Conservation (phyloP, 1,140 invertebrate species). For the Drosophila subpulchrella region DNA sequence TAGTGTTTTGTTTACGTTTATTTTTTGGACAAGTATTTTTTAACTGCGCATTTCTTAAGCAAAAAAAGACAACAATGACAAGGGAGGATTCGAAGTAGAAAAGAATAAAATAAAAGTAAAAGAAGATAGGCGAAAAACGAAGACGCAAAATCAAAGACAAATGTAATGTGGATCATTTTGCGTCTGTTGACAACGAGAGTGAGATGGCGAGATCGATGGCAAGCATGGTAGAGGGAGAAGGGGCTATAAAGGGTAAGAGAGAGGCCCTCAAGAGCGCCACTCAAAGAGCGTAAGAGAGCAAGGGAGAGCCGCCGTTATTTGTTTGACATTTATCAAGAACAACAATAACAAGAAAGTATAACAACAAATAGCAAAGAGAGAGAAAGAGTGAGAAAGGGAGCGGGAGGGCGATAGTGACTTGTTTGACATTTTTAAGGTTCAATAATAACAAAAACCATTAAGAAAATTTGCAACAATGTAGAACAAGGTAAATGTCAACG, state of each 20-base stretch:
- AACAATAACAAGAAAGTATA: slow-evolving; percentile 33
- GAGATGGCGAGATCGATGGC: slow-evolving; percentile 1
- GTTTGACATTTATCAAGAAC: slow-evolving; percentile 55
- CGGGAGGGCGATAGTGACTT: slow-evolving; percentile 18
- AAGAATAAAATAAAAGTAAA: background rate
- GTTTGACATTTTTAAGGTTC: slow-evolving; percentile 50
- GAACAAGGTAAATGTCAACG: background rate
- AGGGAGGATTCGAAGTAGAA: slow-evolving; percentile 29
- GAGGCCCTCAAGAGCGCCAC: background rate
- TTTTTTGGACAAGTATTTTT: slow-evolving; percentile 5
- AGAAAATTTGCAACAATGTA: background rate
- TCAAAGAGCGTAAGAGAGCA: background rate
- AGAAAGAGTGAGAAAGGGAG: background rate
- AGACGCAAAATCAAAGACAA: slow-evolving; percentile 45
- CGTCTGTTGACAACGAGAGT: slow-evolving; percentile 17
- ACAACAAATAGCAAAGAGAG: background rate
- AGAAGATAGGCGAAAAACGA: slow-evolving; percentile 9
- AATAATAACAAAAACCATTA: slow-evolving; percentile 15
- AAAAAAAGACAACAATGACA: slow-evolving; percentile 41
- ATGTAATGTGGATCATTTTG: slow-evolving; percentile 61
- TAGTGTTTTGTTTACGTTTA: background rate
- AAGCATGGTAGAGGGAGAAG: slow-evolving; percentile 3
- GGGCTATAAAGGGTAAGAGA: background rate
- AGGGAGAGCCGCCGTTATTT: slow-evolving; percentile 27
- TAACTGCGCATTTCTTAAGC: slow-evolving; percentile 36